Evolutionary conservation across 2,113 vertebrate species (phyloP).

Genomic region (Vulpes ferrilata): DNA sequence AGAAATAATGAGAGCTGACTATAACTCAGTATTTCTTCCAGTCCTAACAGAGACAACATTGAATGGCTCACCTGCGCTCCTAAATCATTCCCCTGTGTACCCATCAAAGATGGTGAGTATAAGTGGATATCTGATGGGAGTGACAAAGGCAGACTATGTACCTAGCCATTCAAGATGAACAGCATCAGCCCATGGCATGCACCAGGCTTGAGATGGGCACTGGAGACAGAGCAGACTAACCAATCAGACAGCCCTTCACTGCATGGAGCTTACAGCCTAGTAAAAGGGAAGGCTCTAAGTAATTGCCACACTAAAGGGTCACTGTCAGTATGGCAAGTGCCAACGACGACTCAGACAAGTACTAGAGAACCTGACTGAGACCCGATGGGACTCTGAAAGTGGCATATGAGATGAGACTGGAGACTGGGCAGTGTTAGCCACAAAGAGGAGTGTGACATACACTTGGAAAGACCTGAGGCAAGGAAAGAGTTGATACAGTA

Average conservation of each 20-base stretch:
- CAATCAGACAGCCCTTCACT: neutral
- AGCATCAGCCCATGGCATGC: neutral
- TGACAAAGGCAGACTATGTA: neutral
- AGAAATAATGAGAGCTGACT: neutral
- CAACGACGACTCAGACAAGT: neutral
- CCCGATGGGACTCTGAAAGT: neutral
- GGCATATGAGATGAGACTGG: neutral
- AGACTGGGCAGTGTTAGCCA: too few relatives aligned
- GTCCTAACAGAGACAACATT: neutral
- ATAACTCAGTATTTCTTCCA: neutral
- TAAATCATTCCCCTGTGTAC: neutral
- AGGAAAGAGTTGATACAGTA: neutral
- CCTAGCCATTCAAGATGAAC: neutral
- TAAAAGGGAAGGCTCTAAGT: neutral
- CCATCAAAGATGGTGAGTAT: neutral
- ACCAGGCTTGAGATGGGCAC: neutral
- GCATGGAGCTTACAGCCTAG: neutral
- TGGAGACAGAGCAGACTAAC: neutral
- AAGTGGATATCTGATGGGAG: neutral
- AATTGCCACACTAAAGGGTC: too few relatives aligned
- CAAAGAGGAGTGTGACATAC: neutral
- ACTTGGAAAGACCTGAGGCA: neutral
- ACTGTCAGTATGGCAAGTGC: accelerated
- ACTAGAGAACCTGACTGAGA: neutral
- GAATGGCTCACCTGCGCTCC: neutral